Conservation (phyloP, 2,888 invertebrate species). For the Lordiphosa fenestrarum region DNA sequence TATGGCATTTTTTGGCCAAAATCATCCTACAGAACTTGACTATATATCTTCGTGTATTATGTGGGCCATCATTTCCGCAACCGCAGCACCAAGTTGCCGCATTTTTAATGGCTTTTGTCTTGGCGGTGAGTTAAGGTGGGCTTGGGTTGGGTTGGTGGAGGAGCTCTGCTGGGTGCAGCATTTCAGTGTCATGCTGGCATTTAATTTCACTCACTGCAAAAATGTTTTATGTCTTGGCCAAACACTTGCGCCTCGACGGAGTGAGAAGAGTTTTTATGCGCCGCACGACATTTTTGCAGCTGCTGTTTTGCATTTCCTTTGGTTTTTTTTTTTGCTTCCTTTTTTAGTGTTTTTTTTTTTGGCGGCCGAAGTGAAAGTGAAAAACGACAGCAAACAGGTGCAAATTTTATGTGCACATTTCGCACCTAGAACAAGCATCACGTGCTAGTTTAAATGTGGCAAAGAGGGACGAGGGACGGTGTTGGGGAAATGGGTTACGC, state of each 20-base stretch:
- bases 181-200: constrained; percentile 73
- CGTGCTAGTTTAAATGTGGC: constrained; percentile 61
- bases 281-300: constrained; percentile 68
- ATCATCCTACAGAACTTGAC: constrained; percentile 16
- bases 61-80: constrained; percentile 57
- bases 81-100: constrained; percentile 59
- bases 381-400: constrained; percentile 44
- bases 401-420: constrained; percentile 71
- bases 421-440: constrained; percentile 53
- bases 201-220: constrained; percentile 72
- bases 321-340: background rate
- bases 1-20: background rate
- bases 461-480: constrained; percentile 26
- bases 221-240: constrained; percentile 73
- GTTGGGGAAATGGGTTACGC: constrained; percentile 15
- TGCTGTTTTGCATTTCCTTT: constrained; percentile 37
- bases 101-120: constrained; percentile 69
- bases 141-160: constrained; percentile 7
- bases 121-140: constrained; percentile 11
- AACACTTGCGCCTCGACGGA: constrained; percentile 53
- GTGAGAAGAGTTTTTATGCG: constrained; percentile 30
- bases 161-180: constrained; percentile 42
- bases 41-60: constrained; percentile 41
- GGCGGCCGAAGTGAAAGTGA: constrained; percentile 59
- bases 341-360: too few species aligned